Evolutionary conservation across 2,797 vertebrate genomes (phyloP).

Genomic region (Rhabdophis nuchalis): DNA sequence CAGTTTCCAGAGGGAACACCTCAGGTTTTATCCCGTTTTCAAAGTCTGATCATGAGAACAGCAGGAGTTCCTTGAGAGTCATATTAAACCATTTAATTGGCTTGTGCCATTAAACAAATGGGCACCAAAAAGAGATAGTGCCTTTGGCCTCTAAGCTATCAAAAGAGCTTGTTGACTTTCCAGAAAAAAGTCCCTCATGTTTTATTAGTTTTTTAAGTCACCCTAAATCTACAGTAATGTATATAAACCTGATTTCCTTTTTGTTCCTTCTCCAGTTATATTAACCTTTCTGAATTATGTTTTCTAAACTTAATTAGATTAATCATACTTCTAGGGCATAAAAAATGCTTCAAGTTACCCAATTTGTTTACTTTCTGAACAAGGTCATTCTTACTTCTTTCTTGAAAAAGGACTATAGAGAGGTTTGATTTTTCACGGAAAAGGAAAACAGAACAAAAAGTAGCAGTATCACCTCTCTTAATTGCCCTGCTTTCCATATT

Average conservation of each 20-base stretch:
- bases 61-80: constrained; percentile 36
- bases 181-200: background rate
- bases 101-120: constrained; percentile 21
- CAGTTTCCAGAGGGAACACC: constrained; percentile 34
- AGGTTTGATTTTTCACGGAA: background rate
- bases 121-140: background rate
- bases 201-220: background rate
- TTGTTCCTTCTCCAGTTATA: constrained; percentile 3
- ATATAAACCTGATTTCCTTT: background rate
- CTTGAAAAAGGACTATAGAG: background rate
- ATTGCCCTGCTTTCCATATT: background rate
- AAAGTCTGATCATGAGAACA: constrained; percentile 36
- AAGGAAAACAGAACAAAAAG: background rate
- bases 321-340: background rate
- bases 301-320: constrained; percentile 19
- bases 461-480: background rate
- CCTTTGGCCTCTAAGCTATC: constrained; percentile 21
- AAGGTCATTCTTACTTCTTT: background rate
- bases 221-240: background rate
- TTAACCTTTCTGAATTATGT: constrained; percentile 17
- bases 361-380: background rate
- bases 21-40: constrained; percentile 34
- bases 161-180: background rate
- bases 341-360: background rate
- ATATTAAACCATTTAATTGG: constrained; percentile 25